A percentile compares a stretch with the other conserved stretches of the same genome.
phyloP scores from a whole-genome alignment of 1,140 invertebrate genomes.

The Trachelipus rathkii region DNA sequence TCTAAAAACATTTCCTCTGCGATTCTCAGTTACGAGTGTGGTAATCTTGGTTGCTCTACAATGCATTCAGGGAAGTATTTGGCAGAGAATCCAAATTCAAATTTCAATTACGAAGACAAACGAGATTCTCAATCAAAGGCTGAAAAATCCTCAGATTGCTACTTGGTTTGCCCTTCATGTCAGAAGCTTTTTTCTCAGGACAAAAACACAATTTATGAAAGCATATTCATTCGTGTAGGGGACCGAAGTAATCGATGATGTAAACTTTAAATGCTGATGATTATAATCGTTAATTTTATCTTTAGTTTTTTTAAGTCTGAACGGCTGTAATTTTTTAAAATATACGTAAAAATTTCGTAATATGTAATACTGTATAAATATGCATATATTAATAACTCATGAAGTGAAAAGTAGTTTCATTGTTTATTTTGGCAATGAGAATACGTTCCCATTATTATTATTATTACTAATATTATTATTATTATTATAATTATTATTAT shows the following conservation, averaged over 20 bases:
- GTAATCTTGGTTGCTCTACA: not conserved
- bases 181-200: constrained; percentile 47
- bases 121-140: constrained; percentile 45
- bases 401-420: too few species aligned
- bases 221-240: constrained; percentile 48
- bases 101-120: constrained; percentile 38
- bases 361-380: too few species aligned
- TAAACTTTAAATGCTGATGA: constrained; percentile 1
- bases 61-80: not conserved
- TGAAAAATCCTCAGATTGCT: constrained; percentile 23
- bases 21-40: constrained; percentile 41
- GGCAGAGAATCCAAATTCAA: constrained; percentile 8
- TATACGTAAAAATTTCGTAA: too few species aligned
- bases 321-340: too few species aligned
- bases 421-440: too few species aligned
- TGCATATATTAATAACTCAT: too few species aligned
- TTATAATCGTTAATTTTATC: too few species aligned
- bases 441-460: too few species aligned
- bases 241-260: constrained; percentile 38
- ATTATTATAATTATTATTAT: too few species aligned
- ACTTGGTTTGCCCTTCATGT: constrained; percentile 48
- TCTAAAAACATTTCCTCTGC: constrained; percentile 44
- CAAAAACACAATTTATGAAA: constrained; percentile 47
- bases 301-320: too few species aligned
- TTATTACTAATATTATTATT: too few species aligned